Conservation (phyloP, 2,888 invertebrate genomes). For the Drosophila phalerata region DNA sequence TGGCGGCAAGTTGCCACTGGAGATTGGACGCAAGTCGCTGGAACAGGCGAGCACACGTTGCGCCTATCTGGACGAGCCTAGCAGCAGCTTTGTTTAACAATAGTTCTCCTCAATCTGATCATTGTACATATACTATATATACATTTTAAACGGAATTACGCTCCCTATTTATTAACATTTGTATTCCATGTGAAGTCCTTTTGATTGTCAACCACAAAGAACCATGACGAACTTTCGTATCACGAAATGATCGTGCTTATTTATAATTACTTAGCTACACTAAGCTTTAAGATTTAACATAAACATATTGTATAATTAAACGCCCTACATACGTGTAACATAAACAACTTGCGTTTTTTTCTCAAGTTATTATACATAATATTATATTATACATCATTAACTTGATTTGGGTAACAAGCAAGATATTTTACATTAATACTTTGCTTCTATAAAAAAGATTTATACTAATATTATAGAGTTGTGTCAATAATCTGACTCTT, state of each 20-base stretch:
- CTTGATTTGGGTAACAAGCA: too few species aligned
- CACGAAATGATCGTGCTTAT: constrained; percentile 35
- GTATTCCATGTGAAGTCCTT: constrained; percentile 30
- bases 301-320: constrained; percentile 45
- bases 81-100: constrained; percentile 88
- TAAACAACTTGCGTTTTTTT: not conserved
- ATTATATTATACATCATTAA: too few species aligned
- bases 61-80: constrained; percentile 88
- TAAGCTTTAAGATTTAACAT: constrained; percentile 45
- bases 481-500: not conserved
- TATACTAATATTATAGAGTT: not conserved
- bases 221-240: constrained; percentile 56
- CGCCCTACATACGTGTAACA: constrained; percentile 13
- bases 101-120: constrained; percentile 17
- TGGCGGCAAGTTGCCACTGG: constrained; percentile 74
- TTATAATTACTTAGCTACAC: constrained; percentile 40
- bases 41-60: constrained; percentile 81
- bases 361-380: not conserved
- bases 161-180: constrained; percentile 57
- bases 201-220: constrained; percentile 28
- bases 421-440: too few species aligned
- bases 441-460: not conserved
- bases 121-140: constrained; percentile 47
- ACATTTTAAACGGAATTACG: constrained; percentile 3
- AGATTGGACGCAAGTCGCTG: constrained; percentile 64